phyloP scores from a whole-genome alignment of 2,797 vertebrate genomes.

The Enteromius viviparus region DNA sequence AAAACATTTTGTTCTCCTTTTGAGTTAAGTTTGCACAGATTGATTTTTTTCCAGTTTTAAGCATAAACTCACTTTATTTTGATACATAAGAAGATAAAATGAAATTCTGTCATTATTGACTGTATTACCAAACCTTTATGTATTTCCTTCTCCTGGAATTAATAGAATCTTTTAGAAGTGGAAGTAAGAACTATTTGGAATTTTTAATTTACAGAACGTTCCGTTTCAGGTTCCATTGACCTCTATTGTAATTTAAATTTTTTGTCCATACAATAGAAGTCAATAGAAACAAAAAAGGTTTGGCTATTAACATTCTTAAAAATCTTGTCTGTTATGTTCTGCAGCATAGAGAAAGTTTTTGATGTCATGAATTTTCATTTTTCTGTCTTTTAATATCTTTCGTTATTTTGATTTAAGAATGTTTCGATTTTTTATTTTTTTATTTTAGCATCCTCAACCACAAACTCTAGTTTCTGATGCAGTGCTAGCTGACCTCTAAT shows the following conservation, averaged over 20 bases:
- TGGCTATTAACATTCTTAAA: background rate
- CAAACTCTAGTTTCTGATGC: background rate
- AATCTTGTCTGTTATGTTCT: background rate
- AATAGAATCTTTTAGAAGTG: background rate
- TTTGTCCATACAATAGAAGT: background rate
- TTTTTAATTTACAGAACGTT: background rate
- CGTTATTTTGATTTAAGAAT: background rate
- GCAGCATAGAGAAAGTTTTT: background rate
- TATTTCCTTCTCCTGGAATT: background rate
- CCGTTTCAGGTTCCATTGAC: background rate
- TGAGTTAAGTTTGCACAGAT: background rate
- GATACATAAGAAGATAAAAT: background rate
- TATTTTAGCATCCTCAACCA: slow-evolving; percentile 19
- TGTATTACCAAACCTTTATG: background rate
- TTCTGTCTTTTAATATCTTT: background rate
- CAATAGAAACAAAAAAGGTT: background rate
- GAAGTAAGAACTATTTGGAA: background rate
- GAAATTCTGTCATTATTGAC: background rate
- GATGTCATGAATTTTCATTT: background rate
- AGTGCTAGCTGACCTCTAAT: slow-evolving; percentile 59
- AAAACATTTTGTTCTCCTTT: background rate
- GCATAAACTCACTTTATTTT: background rate
- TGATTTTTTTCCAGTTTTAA: background rate
- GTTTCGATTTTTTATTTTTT: background rate
- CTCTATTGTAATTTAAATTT: too few relatives aligned